Conservation (phyloP, 2,888 invertebrate genomes). For the Alitta virens region DNA sequence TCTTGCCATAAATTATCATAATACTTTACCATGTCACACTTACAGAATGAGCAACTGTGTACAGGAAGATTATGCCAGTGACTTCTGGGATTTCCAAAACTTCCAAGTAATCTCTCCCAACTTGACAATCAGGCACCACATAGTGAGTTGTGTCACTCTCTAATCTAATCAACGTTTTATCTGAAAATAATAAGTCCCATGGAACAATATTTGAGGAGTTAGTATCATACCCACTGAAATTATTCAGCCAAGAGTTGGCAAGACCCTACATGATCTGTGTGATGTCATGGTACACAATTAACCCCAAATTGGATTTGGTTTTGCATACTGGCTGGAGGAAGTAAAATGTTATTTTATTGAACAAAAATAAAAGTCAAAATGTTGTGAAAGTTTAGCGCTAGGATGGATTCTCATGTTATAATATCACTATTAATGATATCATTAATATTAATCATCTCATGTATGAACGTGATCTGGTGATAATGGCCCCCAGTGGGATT, state of each 20-base stretch:
- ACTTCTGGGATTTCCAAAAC: slow-evolving; percentile 48
- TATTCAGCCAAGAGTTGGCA: neutral
- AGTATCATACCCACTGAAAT: neutral
- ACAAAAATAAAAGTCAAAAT: too few relatives aligned
- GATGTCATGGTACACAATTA: too few relatives aligned
- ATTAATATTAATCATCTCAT: too few relatives aligned
- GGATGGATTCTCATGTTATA: too few relatives aligned
- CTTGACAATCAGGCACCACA: slow-evolving; percentile 45
- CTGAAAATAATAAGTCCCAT: slow-evolving; percentile 10
- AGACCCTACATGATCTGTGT: neutral
- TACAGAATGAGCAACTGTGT: slow-evolving; percentile 47
- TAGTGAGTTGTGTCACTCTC: slow-evolving; percentile 45
- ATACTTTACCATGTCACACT: slow-evolving; percentile 26
- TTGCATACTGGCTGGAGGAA: too few relatives aligned
- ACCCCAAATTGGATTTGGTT: too few relatives aligned
- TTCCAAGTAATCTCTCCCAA: slow-evolving; percentile 49
- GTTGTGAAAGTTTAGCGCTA: too few relatives aligned
- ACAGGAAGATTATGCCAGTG: slow-evolving; percentile 48
- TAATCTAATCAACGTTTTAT: slow-evolving; percentile 13
- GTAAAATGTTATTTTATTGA: too few relatives aligned
- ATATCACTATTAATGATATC: too few relatives aligned
- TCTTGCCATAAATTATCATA: neutral
- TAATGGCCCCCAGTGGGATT: too few relatives aligned
- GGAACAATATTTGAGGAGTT: neutral
- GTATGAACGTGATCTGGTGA: too few relatives aligned